Percentiles rank a stretch among this genome's conserved stretches.
phyloP scores from a whole-genome alignment of 2,113 vertebrate species.

The Petrocephalus microphthalmus region DNA sequence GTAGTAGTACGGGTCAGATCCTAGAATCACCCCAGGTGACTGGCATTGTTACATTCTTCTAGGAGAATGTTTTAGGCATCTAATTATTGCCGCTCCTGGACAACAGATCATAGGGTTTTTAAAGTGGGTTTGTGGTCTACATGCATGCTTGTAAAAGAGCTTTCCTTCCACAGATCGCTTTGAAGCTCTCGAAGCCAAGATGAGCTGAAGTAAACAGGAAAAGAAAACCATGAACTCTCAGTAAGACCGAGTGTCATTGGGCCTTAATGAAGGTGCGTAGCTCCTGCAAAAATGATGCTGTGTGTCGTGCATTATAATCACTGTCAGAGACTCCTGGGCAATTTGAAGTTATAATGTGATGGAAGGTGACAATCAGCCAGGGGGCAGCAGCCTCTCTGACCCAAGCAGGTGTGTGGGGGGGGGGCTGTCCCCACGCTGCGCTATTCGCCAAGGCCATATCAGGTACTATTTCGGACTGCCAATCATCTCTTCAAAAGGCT shows the following conservation, averaged over 20 bases:
- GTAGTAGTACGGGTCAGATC: no score
- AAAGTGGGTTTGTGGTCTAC: not conserved
- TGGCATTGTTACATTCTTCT: not conserved
- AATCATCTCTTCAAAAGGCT: slow-evolving; percentile 13
- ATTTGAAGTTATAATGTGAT: slow-evolving; percentile 36
- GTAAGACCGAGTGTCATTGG: not conserved
- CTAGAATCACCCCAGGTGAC: not conserved
- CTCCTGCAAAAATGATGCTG: not conserved
- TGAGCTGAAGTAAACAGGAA: not conserved
- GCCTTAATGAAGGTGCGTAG: not conserved
- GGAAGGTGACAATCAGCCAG: slow-evolving; percentile 27
- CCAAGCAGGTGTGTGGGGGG: slow-evolving; percentile 14
- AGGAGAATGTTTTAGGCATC: not conserved
- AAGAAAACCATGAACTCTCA: not conserved
- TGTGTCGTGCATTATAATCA: slow-evolving; percentile 35
- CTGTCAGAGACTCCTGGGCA: slow-evolving; percentile 26
- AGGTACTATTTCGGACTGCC: slow-evolving; percentile 4
- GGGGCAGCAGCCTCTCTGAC: not conserved
- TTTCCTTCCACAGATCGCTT: not conserved
- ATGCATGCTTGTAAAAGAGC: not conserved
- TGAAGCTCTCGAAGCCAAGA: not conserved
- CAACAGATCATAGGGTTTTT: not conserved
- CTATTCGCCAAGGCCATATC: not conserved
- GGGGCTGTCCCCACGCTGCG: not conserved
- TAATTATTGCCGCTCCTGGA: not conserved